Evolutionary conservation across 2,888 invertebrate species (phyloP), one percentile per base, ranked within the genome.

Genomic region (Pyralis farinalis): DNA sequence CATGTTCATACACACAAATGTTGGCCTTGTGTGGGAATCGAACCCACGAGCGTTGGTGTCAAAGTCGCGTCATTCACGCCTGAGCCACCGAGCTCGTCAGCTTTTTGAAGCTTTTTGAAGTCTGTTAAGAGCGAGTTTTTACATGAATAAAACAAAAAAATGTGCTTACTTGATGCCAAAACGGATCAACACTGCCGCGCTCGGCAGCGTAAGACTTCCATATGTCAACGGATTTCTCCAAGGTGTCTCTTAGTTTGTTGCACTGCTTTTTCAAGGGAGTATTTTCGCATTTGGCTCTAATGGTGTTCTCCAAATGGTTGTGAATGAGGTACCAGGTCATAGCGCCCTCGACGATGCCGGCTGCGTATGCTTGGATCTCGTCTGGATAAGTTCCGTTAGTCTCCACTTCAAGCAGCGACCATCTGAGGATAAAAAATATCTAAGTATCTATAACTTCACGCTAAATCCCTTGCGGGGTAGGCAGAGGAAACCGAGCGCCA

Each of bases 341-440:
- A 12, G 93, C 93, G 0, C 96, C 97, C 75, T 97, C 97, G 0
- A 95, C 90, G 30, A 95, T 90, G 3, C 97, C 97, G 1, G 97
- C 97, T 1, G 95, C 94, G 72, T 94, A 96, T 0, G 96, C 96
- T 83, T 97, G 97, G 31, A 94, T 91, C 57, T 92, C 91, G 71
- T 97, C 96, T 0, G 93, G 91, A 73, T 93, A 95, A 2, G 90
- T 88, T 12, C 90, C 86, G 53, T 94, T 93, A 0, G 96, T 95
- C 80, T 95, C 93, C 32, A 97, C 91, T 83, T 96, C 95, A 43
- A 97, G 82, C 53, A 92, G 91, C 10, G 95, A 94, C 96, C 96
- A 96, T 42, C 96, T 96, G 61, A 1, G 72, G 75, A 34, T 20
- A 21, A 34, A n/a, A n/a, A n/a, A n/a, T n/a, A n/a, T n/a, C n/a